Base-by-base conservation (phyloP, 2,113 vertebrate species). In the Halcyon malimbica region DNA sequence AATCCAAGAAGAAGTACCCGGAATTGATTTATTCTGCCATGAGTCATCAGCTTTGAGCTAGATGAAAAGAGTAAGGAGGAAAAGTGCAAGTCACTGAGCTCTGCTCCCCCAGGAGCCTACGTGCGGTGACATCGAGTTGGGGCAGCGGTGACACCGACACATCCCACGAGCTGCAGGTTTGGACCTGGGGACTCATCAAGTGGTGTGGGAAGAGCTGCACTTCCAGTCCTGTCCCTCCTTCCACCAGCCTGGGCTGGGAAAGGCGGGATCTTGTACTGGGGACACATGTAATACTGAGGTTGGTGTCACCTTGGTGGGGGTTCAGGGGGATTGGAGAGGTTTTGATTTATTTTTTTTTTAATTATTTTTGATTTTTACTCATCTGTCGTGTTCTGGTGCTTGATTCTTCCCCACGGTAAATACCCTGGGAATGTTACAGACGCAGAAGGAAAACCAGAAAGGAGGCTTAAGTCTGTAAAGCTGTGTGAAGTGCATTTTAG, bases 71-170 rank as follows among this genome's bases (percentile, higher is more conserved):
- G 19, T 25, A 24, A 35, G n/a, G 53, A 35, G 46, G 73, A 73
- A 26, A 60, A 35, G 20, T 16, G 10, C 16, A 13, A 65, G 71
- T 60, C 51, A 46, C 10, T 1, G 1, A 82, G 62, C 42, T 57
- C 28, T 57, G n/a, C 23, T 70, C 16, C 42, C 6, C 1, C 0
- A 4, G 13, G 50, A 91, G 2, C 11, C 26, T 29, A 28, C 3
- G 0, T 1, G 2, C 46, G 29, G 41, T n/a, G 69, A 35, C 5
- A 2, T 35, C 2, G 1, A 0, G 1, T 13, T 53, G 78, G n/a
- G 78, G 28, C 14, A 42, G 42, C 14, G 42, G 42, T 42, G 42
- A 42, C 42, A 48, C 41, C 21, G 33, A 15, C 0, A 1, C 5
- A 4, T 10, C n/a, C 3, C 2, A 50, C 0, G 8, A 57, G 28